Evolutionary conservation across 2,113 vertebrate species (phyloP).

Genomic region (Desmodus rotundus): DNA sequence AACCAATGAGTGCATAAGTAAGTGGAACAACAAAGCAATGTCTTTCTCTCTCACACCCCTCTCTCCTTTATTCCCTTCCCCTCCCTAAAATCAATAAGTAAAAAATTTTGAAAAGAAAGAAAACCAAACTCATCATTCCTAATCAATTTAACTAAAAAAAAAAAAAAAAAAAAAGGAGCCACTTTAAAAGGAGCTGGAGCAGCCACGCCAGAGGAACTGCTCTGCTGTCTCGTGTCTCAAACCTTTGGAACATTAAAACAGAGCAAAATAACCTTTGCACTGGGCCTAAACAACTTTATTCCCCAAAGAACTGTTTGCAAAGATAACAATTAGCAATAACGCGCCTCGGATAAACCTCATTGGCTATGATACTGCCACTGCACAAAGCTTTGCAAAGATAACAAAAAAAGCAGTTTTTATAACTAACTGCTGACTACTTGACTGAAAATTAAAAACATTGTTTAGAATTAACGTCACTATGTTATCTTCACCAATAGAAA

Average conservation of each 20-base stretch:
- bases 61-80: not conserved
- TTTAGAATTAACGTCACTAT: not conserved
- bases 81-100: not conserved
- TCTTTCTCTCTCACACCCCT: not conserved
- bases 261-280: not conserved
- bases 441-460: not conserved
- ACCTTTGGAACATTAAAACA: not conserved
- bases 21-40: too few species aligned
- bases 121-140: not conserved
- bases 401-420: not conserved
- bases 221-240: not conserved
- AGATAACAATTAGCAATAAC: not conserved
- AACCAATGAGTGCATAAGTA: too few species aligned
- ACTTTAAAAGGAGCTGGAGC: not conserved
- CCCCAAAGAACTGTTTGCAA: not conserved
- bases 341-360: too few species aligned
- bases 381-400: not conserved
- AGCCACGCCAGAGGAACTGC: not conserved
- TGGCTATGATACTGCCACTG: too few species aligned
- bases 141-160: not conserved
- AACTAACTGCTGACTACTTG: not conserved
- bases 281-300: not conserved
- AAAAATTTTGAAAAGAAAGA: not conserved
- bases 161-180: not conserved
- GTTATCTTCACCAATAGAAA: not conserved